Conservation (phyloP, 2,113 vertebrate species). For the Tringa solitaria region DNA sequence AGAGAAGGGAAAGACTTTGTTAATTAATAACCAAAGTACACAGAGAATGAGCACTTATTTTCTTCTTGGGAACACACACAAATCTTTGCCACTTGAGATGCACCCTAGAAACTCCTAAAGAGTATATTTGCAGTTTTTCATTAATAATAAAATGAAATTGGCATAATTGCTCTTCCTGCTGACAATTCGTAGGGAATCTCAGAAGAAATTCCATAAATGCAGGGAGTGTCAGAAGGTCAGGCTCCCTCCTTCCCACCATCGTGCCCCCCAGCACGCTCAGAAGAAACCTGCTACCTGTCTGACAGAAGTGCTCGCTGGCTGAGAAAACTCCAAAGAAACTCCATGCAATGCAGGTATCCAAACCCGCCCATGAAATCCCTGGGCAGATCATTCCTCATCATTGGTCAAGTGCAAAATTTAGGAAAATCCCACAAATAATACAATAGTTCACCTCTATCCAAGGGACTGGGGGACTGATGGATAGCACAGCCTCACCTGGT, state of each 20-base stretch:
- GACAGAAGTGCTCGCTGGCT: background rate
- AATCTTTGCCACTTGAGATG: background rate
- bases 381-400: background rate
- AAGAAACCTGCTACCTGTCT: background rate
- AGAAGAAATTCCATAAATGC: background rate
- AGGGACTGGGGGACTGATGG: background rate
- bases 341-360: background rate
- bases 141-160: background rate
- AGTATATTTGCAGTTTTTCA: background rate
- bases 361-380: accelerated
- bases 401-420: background rate
- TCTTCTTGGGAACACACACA: background rate
- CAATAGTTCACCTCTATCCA: accelerated
- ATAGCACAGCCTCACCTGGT: background rate
- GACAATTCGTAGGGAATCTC: background rate
- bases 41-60: background rate
- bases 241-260: background rate
- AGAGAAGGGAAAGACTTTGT: background rate
- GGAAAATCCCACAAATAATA: background rate
- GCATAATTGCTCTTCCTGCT: background rate
- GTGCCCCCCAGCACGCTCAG: accelerated
- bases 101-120: background rate
- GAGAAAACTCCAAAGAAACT: background rate
- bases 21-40: background rate
- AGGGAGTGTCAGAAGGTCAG: background rate